Base-by-base conservation (phyloP, 2,888 invertebrate species). In the Dicycla oo region DNA sequence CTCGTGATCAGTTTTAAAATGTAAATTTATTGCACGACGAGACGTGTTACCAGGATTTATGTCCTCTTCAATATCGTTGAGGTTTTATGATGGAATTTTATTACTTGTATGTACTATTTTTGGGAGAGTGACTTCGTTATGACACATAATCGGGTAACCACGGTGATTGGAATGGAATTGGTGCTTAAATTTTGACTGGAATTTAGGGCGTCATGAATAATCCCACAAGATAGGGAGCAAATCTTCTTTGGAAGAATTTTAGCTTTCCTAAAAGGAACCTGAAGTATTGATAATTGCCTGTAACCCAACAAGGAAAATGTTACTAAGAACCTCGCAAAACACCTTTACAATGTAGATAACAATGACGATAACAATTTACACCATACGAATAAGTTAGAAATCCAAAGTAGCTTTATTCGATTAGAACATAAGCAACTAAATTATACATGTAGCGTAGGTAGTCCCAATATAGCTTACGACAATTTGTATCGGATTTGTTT, bases 1-100 rank as follows among this genome's bases (percentile, higher is more conserved):
- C 64, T 69, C 67, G 68, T 86, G 83, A 86, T 85, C 85, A 86
- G 85, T 86, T 86, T 84, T 83, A 86, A 86, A 86, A 86, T 86
- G 83, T 80, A 85, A 86, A 86, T 86, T 86, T 86, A 86, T 81
- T 74, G 74, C 83, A 47, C 56, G 70, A 78, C 64, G 81, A 73
- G 75, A 85, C 72, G 82, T 84, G 74, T 81, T 78, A 70, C 78
- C 62, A 79, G 73, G 75, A 86, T 86, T 83, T 86, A 85, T 81
- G 63, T 43, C 23, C 76, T 83, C 83, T 75, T 80, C 82, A 73
- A 83, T 83, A 79, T 76, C 70, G 65, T 73, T 65, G 75, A 69
- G 77, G 71, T 80, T 84, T 86, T 84, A 86, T 83, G 77, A 74
- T 78, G 67, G 73, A 68, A 20, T 82, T 75, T 82, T 84, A 84